These are phyloP conservation scores for Phoxinus phoxinus DNA, from an alignment of 2,113 vertebrate species.

Conservation along the genomic window DNA sequence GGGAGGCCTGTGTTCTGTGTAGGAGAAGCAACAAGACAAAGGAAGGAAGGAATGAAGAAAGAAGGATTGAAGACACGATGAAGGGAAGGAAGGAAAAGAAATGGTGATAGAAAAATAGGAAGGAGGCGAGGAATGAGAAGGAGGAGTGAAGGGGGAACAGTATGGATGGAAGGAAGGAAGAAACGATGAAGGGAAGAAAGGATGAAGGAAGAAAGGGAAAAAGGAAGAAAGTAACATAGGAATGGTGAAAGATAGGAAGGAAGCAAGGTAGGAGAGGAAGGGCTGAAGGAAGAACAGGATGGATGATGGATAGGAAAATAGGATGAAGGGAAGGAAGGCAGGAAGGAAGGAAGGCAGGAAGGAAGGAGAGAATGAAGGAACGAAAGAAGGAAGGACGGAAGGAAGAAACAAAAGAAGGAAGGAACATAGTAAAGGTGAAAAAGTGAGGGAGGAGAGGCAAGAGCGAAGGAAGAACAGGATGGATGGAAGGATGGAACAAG, in stretches of 20 bases:
- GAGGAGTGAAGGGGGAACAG: neutral
- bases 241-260: neutral
- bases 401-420: neutral
- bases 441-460: neutral
- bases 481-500: neutral
- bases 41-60: neutral
- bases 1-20: slow-evolving; percentile 1
- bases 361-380: no score
- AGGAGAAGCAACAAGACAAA: slow-evolving; percentile 41
- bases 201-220: neutral
- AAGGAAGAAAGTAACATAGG: neutral
- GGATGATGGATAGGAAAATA: neutral
- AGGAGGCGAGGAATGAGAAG: neutral
- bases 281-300: no score
- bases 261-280: no score
- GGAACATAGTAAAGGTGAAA: neutral
- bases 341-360: neutral
- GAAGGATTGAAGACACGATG: neutral
- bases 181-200: neutral
- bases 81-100: neutral
- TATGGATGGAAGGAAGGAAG: neutral
- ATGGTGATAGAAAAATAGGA: no score
- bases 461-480: neutral
- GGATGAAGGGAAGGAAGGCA: neutral
- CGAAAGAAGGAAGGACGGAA: neutral